Base-by-base conservation (phyloP, 2,888 invertebrate genomes). In the Aricia artaxerxes region DNA sequence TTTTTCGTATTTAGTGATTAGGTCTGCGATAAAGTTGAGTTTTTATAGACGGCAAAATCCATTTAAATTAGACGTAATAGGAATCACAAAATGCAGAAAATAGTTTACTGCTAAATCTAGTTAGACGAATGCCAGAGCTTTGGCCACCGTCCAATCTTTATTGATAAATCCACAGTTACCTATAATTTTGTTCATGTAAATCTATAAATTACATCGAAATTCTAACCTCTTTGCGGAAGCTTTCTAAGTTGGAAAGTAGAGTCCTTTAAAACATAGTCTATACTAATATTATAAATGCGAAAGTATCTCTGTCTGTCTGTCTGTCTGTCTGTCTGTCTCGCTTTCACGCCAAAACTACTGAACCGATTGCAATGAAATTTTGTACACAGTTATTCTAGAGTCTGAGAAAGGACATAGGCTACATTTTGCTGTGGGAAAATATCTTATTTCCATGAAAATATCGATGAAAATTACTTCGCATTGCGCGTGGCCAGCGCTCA, bases 81-180 rank as follows among this genome's bases (percentile, higher is more conserved):
- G 7, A 72, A 49, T 35, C 44, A 53, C 78, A 16, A 53, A 78
- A 73, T 60, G 13, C 60, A 49, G 53, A 76, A 75, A 75, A 75
- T 61, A 61, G 49, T 49, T 79, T 79, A 49, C 79, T 75, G 64
- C 64, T 75, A 75, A 64, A 75, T 79, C 24, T 79, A 79, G 44
- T 61, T 49, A 73, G 57, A 75, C 75, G 64, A 38, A 61, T 64
- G 73, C 78, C 75, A 76, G 75, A 60, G 49, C 49, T 75, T 79
- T 79, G 79, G 79, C 79, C 61, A 16, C 35, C 31, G 79, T 79
- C 79, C 79, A 79, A 75, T 44, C 9, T 64, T 61, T 73, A 75
- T 40, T 75, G 79, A 79, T 79, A 31, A 35, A 57, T 76, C 13
- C 76, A 53, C 57, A 31, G 53, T 76, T 76, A 16, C 53, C 13